Conservation (phyloP, 2,888 invertebrate genomes). For the Leptura quadrifasciata region DNA sequence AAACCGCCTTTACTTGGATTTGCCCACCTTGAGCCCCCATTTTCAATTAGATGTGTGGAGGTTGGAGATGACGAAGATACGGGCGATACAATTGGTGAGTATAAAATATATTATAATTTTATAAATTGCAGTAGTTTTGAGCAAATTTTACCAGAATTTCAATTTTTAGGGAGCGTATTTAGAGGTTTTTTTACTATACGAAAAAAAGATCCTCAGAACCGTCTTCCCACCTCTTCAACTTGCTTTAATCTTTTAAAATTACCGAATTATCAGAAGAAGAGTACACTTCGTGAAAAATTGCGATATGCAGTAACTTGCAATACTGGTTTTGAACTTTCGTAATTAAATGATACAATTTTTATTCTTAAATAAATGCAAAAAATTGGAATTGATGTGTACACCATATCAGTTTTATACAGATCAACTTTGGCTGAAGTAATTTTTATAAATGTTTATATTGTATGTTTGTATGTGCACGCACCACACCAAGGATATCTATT, state of each 20-base stretch:
- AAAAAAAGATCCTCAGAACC: constrained; percentile 93
- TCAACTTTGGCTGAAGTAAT: constrained; percentile 32
- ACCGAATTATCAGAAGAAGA: constrained; percentile 98
- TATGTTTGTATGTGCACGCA: not conserved
- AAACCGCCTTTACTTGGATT: constrained; percentile 97
- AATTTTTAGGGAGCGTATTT: constrained; percentile 89
- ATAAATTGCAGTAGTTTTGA: not conserved
- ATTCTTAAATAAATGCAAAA: constrained; percentile 33
- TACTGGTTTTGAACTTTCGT: constrained; percentile 99
- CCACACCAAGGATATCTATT: constrained; percentile 18
- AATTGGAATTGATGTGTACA: constrained; percentile 49
- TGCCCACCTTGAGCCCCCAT: constrained; percentile 96
- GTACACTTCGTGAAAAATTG: constrained; percentile 95
- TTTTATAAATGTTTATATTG: constrained; percentile 49
- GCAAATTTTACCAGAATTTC: not conserved
- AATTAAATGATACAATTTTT: constrained; percentile 66
- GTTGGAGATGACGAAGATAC: constrained; percentile 98
- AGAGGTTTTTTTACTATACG: constrained; percentile 98
- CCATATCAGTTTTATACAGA: constrained; percentile 54
- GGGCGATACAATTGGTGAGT: constrained; percentile 86
- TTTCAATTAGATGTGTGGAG: constrained; percentile 99
- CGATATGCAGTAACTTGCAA: constrained; percentile 98
- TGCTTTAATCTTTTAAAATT: constrained; percentile 98
- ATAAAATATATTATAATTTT: not conserved
- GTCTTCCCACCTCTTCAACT: constrained; percentile 98